These are phyloP conservation scores for Orthonevra nobilis DNA, from an alignment of 2,888 invertebrate genomes.

Conservation along the genomic window DNA sequence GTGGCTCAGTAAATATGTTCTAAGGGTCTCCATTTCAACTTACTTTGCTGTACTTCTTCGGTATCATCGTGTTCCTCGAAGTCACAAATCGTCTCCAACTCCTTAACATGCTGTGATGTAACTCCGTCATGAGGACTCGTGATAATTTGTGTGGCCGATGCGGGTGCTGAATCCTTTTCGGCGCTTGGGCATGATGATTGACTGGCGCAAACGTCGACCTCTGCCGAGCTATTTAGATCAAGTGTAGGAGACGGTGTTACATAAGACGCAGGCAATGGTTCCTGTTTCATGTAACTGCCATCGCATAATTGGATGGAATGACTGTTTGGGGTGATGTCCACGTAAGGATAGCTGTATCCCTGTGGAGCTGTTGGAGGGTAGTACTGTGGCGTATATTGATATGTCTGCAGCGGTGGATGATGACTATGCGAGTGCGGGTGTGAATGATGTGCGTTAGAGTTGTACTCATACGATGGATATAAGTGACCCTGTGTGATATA, in stretches of 20 bases:
- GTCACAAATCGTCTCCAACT: slow-evolving; percentile 74
- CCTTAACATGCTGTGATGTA: slow-evolving; percentile 74
- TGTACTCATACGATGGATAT: slow-evolving; percentile 71
- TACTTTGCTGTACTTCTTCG: slow-evolving; percentile 43
- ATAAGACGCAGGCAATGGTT: slow-evolving; percentile 76
- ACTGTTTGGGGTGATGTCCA: slow-evolving; percentile 24
- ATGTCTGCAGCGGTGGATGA: slow-evolving; percentile 61
- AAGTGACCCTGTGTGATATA: slow-evolving; percentile 72
- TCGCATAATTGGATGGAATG: slow-evolving; percentile 36
- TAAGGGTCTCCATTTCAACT: slow-evolving; percentile 17
- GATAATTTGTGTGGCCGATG: background rate
- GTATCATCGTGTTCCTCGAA: slow-evolving; percentile 51
- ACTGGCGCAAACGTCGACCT: slow-evolving; percentile 75
- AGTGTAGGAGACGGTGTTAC: slow-evolving; percentile 78
- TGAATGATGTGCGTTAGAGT: slow-evolving; percentile 65
- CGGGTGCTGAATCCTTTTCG: slow-evolving; percentile 62
- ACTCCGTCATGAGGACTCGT: slow-evolving; percentile 26
- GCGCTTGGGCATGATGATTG: slow-evolving; percentile 72
- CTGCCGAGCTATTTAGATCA: slow-evolving; percentile 78
- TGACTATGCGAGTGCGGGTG: slow-evolving; percentile 69
- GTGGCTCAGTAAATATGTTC: too few species aligned
- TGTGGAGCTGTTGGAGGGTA: slow-evolving; percentile 68
- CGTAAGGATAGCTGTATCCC: slow-evolving; percentile 55
- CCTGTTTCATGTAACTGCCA: slow-evolving; percentile 73
- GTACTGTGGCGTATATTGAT: slow-evolving; percentile 67